A percentile compares a stretch with the other conserved stretches of the same genome.
Conservation (phyloP, 2,113 vertebrate genomes). For the Seriola rivoliana region DNA sequence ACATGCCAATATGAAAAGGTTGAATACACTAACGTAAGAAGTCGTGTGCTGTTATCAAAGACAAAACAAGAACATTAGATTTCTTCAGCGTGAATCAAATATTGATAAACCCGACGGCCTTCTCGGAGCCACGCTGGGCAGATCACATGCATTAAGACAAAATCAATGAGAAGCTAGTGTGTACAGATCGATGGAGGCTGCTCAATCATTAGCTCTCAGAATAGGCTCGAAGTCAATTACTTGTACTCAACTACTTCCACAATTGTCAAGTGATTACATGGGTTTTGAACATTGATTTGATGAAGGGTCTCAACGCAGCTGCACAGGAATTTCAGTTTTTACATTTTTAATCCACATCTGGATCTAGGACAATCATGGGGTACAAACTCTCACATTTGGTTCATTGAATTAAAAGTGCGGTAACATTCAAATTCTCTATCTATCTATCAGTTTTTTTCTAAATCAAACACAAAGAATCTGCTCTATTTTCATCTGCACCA, state of each 20-base stretch:
- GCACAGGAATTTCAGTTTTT: no score
- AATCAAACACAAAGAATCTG: no score
- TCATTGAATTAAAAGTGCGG: no score
- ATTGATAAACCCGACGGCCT: background rate
- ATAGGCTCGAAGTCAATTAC: background rate
- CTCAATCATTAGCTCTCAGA: conserved; percentile 18
- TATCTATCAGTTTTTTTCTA: background rate
- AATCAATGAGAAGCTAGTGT: background rate
- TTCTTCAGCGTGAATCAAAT: background rate
- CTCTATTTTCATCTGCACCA: no score
- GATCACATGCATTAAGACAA: conserved; percentile 2
- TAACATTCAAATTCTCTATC: no score
- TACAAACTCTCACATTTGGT: background rate
- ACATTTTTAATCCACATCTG: background rate
- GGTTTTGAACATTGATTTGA: background rate
- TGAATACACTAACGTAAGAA: background rate
- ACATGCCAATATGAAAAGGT: background rate
- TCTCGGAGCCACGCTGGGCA: background rate
- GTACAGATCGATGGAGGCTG: background rate
- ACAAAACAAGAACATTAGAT: no score
- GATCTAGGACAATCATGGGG: background rate
- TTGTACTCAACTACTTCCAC: background rate
- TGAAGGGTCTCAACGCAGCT: background rate
- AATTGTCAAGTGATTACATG: background rate
- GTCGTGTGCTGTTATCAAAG: no score